phyloP scores from a whole-genome alignment of 1,140 invertebrate genomes.

The Chrysoperla carnea region DNA sequence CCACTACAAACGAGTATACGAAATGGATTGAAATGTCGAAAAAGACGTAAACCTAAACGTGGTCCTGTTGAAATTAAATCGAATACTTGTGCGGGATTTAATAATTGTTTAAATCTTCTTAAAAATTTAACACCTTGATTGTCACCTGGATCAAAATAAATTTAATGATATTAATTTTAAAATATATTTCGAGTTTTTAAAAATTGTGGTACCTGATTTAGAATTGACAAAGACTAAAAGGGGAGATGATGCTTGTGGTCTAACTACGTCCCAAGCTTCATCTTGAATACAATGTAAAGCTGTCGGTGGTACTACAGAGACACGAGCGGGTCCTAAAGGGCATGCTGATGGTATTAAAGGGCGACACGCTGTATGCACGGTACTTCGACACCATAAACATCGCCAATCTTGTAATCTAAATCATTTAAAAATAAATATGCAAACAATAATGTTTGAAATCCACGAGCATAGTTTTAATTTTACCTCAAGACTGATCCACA shows the following conservation, averaged over 20 bases:
- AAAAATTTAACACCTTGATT: conserved; percentile 96
- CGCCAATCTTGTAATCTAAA: conserved; percentile 83
- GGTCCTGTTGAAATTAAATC: conserved; percentile 82
- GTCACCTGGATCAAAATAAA: conserved; percentile 42
- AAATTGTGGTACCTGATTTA: conserved; percentile 66
- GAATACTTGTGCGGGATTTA: conserved; percentile 96
- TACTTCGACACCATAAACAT: conserved; percentile 89
- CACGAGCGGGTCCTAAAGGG: conserved; percentile 65
- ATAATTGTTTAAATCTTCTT: conserved; percentile 82
- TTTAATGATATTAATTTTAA: not conserved
- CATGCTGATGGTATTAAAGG: conserved; percentile 55
- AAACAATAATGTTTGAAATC: too few species aligned
- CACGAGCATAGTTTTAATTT: too few species aligned
- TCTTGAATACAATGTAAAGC: conserved; percentile 77
- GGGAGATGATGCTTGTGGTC: conserved; percentile 54
- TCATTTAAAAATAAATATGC: conserved; percentile 3
- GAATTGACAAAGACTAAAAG: conserved; percentile 94
- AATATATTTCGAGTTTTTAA: not conserved
- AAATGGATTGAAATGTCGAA: conserved; percentile 81
- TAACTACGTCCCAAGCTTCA: conserved; percentile 77
- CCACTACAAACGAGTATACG: conserved; percentile 84
- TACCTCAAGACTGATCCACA: conserved; percentile 87
- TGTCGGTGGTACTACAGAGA: conserved; percentile 86
- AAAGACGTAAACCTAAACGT: conserved; percentile 67
- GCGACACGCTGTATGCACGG: conserved; percentile 77